phyloP scores from a whole-genome alignment of 2,113 vertebrate genomes.

The Mystacornis crossleyi region DNA sequence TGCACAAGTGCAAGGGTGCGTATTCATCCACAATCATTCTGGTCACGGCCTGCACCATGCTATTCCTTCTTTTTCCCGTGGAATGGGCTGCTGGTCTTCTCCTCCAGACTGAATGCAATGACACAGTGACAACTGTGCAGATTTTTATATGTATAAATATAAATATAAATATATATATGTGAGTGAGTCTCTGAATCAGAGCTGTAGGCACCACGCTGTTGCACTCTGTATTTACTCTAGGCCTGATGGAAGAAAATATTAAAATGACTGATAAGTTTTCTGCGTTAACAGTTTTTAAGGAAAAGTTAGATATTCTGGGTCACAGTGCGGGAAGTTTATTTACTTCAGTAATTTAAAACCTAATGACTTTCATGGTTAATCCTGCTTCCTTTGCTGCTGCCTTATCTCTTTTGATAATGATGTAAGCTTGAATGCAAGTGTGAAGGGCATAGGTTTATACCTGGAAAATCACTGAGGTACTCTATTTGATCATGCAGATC shows the following conservation, averaged over 20 bases:
- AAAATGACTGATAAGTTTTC: conserved; percentile 39
- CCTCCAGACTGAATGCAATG: background rate
- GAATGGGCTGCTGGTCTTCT: background rate
- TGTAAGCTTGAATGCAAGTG: conserved; percentile 53
- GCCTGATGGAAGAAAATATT: background rate
- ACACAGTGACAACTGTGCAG: background rate
- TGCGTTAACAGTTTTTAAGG: conserved; percentile 19
- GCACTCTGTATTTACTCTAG: background rate
- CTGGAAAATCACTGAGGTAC: conserved; percentile 42
- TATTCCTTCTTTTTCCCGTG: background rate
- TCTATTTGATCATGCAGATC: conserved; percentile 52
- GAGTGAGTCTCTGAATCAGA: background rate
- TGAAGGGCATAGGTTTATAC: conserved; percentile 63
- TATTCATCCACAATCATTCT: accelerated
- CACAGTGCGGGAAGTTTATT: conserved; percentile 24
- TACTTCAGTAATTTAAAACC: conserved; percentile 65
- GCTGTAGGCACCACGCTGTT: background rate
- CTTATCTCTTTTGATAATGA: conserved; percentile 66
- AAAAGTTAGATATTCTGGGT: conserved; percentile 49
- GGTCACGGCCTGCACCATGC: background rate
- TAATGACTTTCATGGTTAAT: conserved; percentile 69
- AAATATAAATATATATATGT: background rate
- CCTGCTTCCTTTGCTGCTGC: conserved; percentile 58
- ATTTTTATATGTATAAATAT: background rate
- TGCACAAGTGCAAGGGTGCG: accelerated